phyloP scores from a whole-genome alignment of 2,888 invertebrate species.

The Dione juno region DNA sequence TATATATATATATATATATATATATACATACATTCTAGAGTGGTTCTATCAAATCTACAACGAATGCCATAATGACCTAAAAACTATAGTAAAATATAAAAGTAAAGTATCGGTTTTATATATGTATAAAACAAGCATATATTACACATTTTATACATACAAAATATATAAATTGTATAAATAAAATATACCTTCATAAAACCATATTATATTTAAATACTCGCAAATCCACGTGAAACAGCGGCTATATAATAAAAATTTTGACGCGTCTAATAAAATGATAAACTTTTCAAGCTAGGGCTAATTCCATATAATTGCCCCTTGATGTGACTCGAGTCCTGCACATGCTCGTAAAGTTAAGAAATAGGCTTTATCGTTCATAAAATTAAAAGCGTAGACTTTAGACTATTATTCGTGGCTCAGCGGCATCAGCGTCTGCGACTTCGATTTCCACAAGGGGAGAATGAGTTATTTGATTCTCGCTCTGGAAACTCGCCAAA shows the following conservation, averaged over 20 bases:
- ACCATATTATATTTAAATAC: background rate
- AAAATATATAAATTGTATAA: background rate
- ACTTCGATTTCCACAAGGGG: too few relatives aligned
- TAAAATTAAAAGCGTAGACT: slow-evolving; percentile 42
- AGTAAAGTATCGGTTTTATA: too few relatives aligned
- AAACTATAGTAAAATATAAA: too few relatives aligned
- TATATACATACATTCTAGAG: too few relatives aligned
- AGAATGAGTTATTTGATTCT: too few relatives aligned
- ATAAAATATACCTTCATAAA: too few relatives aligned
- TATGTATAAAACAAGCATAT: too few relatives aligned
- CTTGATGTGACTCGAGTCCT: slow-evolving; percentile 37
- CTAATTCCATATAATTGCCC: slow-evolving; percentile 47
- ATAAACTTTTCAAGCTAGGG: slow-evolving; percentile 28
- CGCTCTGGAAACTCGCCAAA: too few relatives aligned
- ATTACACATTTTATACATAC: too few relatives aligned
- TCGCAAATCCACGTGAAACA: background rate
- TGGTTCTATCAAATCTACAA: too few relatives aligned
- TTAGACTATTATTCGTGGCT: background rate
- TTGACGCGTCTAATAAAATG: slow-evolving; percentile 35
- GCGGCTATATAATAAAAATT: slow-evolving; percentile 32
- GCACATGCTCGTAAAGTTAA: slow-evolving; percentile 40
- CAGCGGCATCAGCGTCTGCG: background rate
- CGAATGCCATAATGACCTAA: too few relatives aligned
- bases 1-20: too few relatives aligned
- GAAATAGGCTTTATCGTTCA: slow-evolving; percentile 44